These are phyloP conservation scores for Leptobrachium ailaonicum DNA, from an alignment of 2,113 vertebrate species.

Conservation along the genomic window DNA sequence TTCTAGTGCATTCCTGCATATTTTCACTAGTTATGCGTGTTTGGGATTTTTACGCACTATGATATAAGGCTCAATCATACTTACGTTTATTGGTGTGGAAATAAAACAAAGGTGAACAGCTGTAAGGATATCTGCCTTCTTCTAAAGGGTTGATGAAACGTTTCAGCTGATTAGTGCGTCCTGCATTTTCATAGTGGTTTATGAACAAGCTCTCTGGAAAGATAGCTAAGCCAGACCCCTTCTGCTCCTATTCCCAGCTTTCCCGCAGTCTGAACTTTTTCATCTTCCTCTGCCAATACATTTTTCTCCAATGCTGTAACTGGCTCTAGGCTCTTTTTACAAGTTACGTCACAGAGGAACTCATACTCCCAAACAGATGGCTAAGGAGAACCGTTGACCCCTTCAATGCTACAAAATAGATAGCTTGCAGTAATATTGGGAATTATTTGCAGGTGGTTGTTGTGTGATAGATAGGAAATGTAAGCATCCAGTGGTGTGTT, in stretches of 20 bases:
- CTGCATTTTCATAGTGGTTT: constrained; percentile 15
- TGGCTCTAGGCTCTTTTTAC: constrained; percentile 28
- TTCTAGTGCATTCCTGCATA: too few species aligned
- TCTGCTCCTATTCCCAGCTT: constrained; percentile 20
- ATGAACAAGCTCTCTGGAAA: background rate
- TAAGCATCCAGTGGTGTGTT: too few species aligned
- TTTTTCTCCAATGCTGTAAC: constrained; percentile 46
- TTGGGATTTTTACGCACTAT: too few species aligned
- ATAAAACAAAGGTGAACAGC: constrained; percentile 14
- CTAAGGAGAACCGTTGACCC: constrained; percentile 13
- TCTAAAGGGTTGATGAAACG: constrained; percentile 17
- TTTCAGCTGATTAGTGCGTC: constrained; percentile 13
- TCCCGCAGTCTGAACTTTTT: constrained; percentile 36
- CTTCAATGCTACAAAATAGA: background rate
- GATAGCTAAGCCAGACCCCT: background rate
- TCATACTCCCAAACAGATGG: constrained; percentile 34
- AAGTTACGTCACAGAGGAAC: constrained; percentile 37
- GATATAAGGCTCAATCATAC: background rate
- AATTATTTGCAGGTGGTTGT: too few species aligned
- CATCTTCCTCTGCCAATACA: constrained; percentile 29
- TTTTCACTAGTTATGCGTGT: too few species aligned
- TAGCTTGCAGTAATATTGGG: background rate
- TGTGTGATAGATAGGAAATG: too few species aligned
- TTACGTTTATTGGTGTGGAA: constrained; percentile 1
- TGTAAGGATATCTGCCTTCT: background rate